Evolutionary conservation across 1,140 invertebrate species (phyloP).

Genomic region (Portunus trituberculatus): DNA sequence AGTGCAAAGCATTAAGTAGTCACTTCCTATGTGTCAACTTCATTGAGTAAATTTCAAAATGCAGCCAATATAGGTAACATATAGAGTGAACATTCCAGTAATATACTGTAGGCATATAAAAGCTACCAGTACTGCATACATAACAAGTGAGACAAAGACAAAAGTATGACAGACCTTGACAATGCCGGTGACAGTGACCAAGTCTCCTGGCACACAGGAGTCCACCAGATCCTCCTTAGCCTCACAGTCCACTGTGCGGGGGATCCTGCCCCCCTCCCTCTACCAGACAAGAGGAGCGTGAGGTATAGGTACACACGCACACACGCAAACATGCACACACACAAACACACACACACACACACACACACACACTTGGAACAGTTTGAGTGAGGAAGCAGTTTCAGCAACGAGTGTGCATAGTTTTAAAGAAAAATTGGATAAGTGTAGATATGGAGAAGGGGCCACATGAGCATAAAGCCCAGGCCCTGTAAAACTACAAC

Average conservation of each 20-base stretch:
- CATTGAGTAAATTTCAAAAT: no score
- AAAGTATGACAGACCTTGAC: slow-evolving; percentile 84
- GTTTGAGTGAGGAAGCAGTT: no score
- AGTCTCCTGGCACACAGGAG: slow-evolving; percentile 92
- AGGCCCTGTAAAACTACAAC: no score
- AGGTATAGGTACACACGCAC: background rate
- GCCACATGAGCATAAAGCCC: no score
- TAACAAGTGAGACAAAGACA: background rate
- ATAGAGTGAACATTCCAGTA: background rate
- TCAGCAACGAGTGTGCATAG: no score
- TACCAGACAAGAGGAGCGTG: slow-evolving; percentile 80
- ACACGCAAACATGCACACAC: background rate
- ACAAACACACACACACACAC: background rate
- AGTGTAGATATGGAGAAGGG: no score
- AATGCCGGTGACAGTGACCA: slow-evolving; percentile 92
- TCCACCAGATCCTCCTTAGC: slow-evolving; percentile 93
- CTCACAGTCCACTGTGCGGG: slow-evolving; percentile 93
- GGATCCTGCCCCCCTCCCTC: slow-evolving; percentile 86
- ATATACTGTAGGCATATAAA: background rate
- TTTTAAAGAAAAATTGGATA: no score
- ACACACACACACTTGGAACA: background rate
- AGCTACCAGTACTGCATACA: background rate
- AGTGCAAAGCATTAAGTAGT: no score
- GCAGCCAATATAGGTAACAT: no score
- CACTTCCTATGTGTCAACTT: no score